phyloP scores from a whole-genome alignment of 2,888 invertebrate species.

The Cactoblastis cactorum region DNA sequence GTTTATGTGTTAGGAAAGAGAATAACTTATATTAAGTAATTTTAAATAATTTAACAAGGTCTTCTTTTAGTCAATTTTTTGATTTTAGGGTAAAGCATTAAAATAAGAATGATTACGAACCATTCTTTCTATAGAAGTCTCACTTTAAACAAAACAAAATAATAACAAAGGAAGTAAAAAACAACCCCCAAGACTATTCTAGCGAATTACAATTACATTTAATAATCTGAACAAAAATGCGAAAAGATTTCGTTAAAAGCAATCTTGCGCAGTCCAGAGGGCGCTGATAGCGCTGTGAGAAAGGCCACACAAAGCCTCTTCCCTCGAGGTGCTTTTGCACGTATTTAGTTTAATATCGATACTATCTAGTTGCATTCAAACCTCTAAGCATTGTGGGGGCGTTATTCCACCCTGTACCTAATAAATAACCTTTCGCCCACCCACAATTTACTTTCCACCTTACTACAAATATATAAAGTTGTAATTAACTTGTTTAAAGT shows the following conservation, averaged over 20 bases:
- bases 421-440: conserved; percentile 43
- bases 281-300: conserved; percentile 18
- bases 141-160: no score
- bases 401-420: conserved; percentile 51
- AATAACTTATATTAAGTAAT: no score
- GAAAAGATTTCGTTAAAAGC: conserved; percentile 11
- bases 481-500: conserved; percentile 15
- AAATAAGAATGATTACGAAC: no score
- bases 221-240: neutral
- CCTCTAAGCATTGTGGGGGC: conserved; percentile 49
- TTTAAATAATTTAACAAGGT: no score
- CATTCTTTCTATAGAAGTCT: no score
- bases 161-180: neutral
- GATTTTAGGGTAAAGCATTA: no score
- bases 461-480: conserved; percentile 29
- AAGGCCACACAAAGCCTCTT: conserved; percentile 35
- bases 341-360: conserved; percentile 55
- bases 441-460: conserved; percentile 30
- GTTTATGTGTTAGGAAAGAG: no score
- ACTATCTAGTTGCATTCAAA: conserved; percentile 42
- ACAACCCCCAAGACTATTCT: neutral
- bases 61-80: no score
- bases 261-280: conserved; percentile 3
- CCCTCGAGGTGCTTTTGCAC: conserved; percentile 43
- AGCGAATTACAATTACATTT: neutral